A percentile compares a stretch with the other conserved stretches of the same genome.
Evolutionary conservation across 2,113 vertebrate genomes (phyloP).

Genomic region (Prolemur simus): DNA sequence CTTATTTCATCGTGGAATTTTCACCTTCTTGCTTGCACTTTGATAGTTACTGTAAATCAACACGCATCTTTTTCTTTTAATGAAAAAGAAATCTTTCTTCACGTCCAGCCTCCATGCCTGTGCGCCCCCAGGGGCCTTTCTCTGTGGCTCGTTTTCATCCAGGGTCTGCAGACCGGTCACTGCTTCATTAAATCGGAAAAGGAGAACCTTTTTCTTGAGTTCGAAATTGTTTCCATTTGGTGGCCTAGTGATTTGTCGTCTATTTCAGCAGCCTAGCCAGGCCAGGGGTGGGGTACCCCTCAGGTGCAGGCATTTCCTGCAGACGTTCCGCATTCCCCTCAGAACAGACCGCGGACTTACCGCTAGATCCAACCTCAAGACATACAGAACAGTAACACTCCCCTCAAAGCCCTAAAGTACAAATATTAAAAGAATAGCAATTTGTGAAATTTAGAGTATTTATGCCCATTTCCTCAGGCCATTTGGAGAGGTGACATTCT

Average conservation of each 20-base stretch:
- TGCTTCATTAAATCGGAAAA: not conserved
- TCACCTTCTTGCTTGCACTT: slow-evolving; percentile 27
- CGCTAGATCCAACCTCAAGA: not conserved
- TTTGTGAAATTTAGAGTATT: not conserved
- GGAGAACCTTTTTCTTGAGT: slow-evolving; percentile 45
- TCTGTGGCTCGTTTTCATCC: not conserved
- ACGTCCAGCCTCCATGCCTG: not conserved
- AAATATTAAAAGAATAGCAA: not conserved
- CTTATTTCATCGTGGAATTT: slow-evolving; percentile 31
- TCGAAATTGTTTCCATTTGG: slow-evolving; percentile 61
- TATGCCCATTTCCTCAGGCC: not conserved
- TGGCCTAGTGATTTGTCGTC: not conserved
- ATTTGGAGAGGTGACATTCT: not conserved
- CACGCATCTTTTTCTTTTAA: slow-evolving; percentile 49
- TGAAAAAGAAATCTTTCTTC: slow-evolving; percentile 36
- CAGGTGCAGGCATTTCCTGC: not conserved
- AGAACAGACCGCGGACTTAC: not conserved
- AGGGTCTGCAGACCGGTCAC: slow-evolving; percentile 36
- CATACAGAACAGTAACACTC: not conserved
- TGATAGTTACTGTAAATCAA: not conserved
- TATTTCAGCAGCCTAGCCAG: not conserved
- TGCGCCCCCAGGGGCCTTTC: not conserved
- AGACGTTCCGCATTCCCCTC: not conserved
- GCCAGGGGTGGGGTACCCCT: not conserved
- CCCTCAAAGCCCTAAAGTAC: not conserved